A percentile compares a stretch with the other conserved stretches of the same genome.
Evolutionary conservation across 2,888 invertebrate genomes (phyloP).

Genomic region (Leptopilina syphax): DNA sequence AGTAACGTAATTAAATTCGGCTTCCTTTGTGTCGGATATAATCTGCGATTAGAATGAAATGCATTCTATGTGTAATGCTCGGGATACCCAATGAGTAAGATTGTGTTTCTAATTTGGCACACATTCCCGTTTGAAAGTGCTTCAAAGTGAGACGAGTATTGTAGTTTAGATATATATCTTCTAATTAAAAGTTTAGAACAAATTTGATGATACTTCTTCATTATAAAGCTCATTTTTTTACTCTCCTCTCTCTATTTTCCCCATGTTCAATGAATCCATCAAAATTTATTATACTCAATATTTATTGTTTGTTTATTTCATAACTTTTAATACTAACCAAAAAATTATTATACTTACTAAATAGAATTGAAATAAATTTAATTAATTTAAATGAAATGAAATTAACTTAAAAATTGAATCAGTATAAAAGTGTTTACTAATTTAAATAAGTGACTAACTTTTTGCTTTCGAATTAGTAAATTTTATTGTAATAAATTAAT

Average conservation of each 20-base stretch:
- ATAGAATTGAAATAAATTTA: too few species aligned
- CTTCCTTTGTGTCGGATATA: constrained; percentile 36
- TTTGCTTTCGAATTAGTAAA: too few species aligned
- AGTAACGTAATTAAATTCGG: background rate
- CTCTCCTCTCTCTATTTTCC: background rate
- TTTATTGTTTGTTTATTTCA: too few species aligned
- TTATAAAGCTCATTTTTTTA: background rate
- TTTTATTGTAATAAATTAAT: too few species aligned
- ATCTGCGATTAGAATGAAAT: constrained; percentile 29
- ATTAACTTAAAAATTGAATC: too few species aligned
- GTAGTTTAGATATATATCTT: too few species aligned
- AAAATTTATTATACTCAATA: too few species aligned
- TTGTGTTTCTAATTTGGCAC: constrained; percentile 60
- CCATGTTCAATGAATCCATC: background rate
- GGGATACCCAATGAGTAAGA: constrained; percentile 56
- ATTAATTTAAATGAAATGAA: too few species aligned
- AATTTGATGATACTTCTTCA: background rate
- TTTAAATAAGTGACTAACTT: too few species aligned
- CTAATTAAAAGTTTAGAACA: constrained; percentile 11
- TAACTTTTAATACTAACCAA: too few species aligned
- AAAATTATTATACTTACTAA: too few species aligned
- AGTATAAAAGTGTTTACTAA: too few species aligned
- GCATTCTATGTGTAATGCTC: constrained; percentile 33
- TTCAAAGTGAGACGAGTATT: background rate
- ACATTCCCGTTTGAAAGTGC: constrained; percentile 31